A percentile compares a stretch with the other conserved stretches of the same genome.
phyloP scores from a whole-genome alignment of 2,113 vertebrate genomes.

The Ascaphus truei region DNA sequence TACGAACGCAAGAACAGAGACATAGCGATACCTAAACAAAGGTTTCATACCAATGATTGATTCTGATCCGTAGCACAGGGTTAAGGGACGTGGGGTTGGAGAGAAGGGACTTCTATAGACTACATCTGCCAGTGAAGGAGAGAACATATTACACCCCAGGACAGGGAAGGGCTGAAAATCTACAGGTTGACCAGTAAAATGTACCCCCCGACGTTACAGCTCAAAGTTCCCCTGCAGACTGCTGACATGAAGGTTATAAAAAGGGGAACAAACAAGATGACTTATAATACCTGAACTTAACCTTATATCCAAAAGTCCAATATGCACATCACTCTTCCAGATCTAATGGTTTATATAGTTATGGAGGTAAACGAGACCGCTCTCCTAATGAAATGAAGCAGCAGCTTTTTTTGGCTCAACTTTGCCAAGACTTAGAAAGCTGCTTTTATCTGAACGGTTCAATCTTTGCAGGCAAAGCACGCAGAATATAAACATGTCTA shows the following conservation, averaged over 20 bases:
- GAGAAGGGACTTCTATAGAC: slow-evolving; percentile 40
- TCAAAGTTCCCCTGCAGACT: slow-evolving; percentile 45
- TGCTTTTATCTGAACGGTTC: slow-evolving; percentile 52
- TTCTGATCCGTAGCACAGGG: slow-evolving; percentile 44
- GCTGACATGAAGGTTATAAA: slow-evolving; percentile 36
- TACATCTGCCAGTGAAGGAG: slow-evolving; percentile 42
- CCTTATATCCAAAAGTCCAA: slow-evolving; percentile 57
- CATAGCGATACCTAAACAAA: slow-evolving; percentile 53
- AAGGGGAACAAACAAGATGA: slow-evolving; percentile 43
- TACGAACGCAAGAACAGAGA: slow-evolving; percentile 62
- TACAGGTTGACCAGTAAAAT: slow-evolving; percentile 42
- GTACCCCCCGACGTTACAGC: slow-evolving; percentile 25
- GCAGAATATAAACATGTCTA: slow-evolving; percentile 41
- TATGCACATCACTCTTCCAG: slow-evolving; percentile 56
- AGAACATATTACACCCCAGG: slow-evolving; percentile 45
- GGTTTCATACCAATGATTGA: slow-evolving; percentile 57
- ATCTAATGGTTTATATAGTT: slow-evolving; percentile 57
- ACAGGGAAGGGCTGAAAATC: slow-evolving; percentile 48
- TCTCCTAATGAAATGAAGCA: slow-evolving; percentile 53
- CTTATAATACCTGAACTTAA: slow-evolving; percentile 58
- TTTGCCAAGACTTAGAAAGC: slow-evolving; percentile 27
- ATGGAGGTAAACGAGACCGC: slow-evolving; percentile 54
- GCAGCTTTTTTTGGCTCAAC: slow-evolving; percentile 45
- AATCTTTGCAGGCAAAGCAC: slow-evolving; percentile 15
- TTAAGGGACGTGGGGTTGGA: background rate